phyloP scores from a whole-genome alignment of 2,888 invertebrate species.

The Acheta domesticus region DNA sequence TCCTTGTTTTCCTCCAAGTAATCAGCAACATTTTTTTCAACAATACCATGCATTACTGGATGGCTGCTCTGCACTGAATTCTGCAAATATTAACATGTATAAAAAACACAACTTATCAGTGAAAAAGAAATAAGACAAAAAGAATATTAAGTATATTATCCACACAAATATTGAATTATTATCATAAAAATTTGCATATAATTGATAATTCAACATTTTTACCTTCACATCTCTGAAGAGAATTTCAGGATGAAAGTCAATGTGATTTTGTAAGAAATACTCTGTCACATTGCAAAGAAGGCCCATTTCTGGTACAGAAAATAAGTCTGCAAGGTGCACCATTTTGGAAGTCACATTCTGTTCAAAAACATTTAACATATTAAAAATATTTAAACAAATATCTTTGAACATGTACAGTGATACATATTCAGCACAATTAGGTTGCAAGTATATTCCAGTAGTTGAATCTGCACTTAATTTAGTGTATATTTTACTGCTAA shows the following conservation, averaged over 20 bases:
- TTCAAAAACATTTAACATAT: slow-evolving; percentile 38
- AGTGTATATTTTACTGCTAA: too few relatives aligned
- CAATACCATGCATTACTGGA: slow-evolving; percentile 84
- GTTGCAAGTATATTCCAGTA: too few relatives aligned
- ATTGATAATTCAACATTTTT: slow-evolving; percentile 36
- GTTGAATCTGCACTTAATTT: too few relatives aligned
- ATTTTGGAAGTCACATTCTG: slow-evolving; percentile 63
- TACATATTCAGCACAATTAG: too few relatives aligned
- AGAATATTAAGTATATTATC: too few relatives aligned
- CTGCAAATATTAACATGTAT: slow-evolving; percentile 51
- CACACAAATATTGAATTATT: too few relatives aligned
- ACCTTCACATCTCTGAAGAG: slow-evolving; percentile 92
- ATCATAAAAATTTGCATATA: too few relatives aligned
- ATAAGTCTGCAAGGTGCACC: slow-evolving; percentile 93
- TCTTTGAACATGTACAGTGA: too few relatives aligned
- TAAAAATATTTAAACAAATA: background rate
- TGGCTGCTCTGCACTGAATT: slow-evolving; percentile 84
- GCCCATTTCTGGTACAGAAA: slow-evolving; percentile 95
- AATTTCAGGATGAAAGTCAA: slow-evolving; percentile 93
- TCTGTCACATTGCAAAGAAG: slow-evolving; percentile 90
- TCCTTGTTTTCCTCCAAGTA: slow-evolving; percentile 75
- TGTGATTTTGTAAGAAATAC: slow-evolving; percentile 82
- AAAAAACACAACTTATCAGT: background rate
- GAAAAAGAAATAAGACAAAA: background rate
- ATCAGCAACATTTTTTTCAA: slow-evolving; percentile 74